These are phyloP conservation scores for Enteromius anoplus DNA, from an alignment of 2,797 vertebrate species.

Conservation along the genomic window DNA sequence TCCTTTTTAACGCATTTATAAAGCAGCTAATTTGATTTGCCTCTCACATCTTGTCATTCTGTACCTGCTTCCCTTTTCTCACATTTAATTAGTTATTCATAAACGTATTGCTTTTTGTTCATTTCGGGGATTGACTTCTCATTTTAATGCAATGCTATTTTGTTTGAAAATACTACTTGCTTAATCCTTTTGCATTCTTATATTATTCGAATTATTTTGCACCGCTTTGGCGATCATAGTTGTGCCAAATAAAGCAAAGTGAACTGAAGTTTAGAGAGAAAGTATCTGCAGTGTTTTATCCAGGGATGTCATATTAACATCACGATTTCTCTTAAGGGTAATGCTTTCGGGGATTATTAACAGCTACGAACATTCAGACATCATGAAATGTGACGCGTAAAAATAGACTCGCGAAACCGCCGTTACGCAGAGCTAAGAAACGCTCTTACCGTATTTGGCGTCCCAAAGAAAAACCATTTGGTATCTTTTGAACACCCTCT, in stretches of 20 bases:
- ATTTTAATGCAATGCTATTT: neutral
- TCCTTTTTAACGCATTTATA: neutral
- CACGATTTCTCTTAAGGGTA: neutral
- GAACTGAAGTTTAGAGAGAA: neutral
- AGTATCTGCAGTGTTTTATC: neutral
- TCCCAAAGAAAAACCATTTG: constrained; percentile 85
- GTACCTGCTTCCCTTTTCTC: neutral
- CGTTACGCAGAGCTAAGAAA: neutral
- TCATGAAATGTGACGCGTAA: constrained; percentile 16
- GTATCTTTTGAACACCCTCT: constrained; percentile 54
- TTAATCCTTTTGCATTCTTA: neutral
- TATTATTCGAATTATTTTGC: neutral
- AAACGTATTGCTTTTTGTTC: neutral
- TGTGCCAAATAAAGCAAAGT: neutral
- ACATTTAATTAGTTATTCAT: neutral
- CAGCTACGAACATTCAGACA: neutral
- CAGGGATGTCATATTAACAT: neutral
- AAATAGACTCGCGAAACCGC: constrained; percentile 12
- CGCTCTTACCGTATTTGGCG: constrained; percentile 82
- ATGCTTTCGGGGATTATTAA: neutral
- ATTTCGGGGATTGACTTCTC: neutral
- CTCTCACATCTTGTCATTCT: neutral
- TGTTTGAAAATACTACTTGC: neutral
- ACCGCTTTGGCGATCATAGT: neutral
- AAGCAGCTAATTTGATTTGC: neutral